phyloP scores from a whole-genome alignment of 2,888 invertebrate genomes.

The Antitype chi region DNA sequence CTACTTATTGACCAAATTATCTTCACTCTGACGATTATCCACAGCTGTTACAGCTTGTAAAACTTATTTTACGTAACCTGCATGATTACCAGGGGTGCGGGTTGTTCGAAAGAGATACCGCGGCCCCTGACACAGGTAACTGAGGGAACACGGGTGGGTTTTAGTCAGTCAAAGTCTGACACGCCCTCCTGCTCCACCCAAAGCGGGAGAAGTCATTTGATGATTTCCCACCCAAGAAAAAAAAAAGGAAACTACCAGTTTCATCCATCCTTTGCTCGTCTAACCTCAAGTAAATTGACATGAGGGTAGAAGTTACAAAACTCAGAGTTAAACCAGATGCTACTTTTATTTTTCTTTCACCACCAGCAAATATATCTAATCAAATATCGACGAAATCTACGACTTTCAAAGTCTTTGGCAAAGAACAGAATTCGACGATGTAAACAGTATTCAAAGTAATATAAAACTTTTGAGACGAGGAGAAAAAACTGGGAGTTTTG shows the following conservation, averaged over 20 bases:
- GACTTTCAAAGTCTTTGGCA: conserved; percentile 21
- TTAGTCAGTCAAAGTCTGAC: no score
- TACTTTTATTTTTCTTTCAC: conserved; percentile 43
- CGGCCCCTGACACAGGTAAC: no score
- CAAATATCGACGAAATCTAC: conserved; percentile 36
- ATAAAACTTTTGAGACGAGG: conserved; percentile 42
- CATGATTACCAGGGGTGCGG: no score
- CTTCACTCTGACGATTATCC: no score
- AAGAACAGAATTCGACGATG: conserved; percentile 44
- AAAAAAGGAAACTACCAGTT: conserved; percentile 18
- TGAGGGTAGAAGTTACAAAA: conserved; percentile 21
- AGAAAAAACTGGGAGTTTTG: conserved; percentile 17
- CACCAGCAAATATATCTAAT: conserved; percentile 39
- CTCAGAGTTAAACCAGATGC: conserved; percentile 24
- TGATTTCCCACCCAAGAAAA: no score
- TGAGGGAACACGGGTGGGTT: no score
- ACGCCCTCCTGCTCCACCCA: no score
- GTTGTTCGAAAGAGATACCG: no score
- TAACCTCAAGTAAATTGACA: conserved; percentile 16
- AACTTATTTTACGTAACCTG: no score
- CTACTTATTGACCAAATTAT: no score
- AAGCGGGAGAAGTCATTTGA: no score
- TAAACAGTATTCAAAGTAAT: conserved; percentile 44
- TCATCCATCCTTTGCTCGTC: conserved; percentile 26
- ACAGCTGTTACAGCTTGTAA: no score